These are phyloP conservation scores for Catocala fraxini DNA, from an alignment of 2,888 invertebrate species.

Conservation along the genomic window DNA sequence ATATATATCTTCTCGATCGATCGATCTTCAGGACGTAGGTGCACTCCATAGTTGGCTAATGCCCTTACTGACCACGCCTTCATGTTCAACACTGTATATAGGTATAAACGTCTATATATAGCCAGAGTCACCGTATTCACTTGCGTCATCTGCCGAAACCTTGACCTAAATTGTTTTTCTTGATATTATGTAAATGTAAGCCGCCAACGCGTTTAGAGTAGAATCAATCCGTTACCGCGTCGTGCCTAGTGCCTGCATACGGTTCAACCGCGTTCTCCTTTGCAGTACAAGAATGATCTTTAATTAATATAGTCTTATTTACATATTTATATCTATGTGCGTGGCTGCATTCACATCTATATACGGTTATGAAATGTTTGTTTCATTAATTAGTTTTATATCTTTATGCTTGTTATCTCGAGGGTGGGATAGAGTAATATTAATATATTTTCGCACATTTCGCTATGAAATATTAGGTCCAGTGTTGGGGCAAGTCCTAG, in stretches of 20 bases:
- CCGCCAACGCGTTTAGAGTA: constrained; percentile 60
- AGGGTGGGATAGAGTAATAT: too few species aligned
- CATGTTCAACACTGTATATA: too few species aligned
- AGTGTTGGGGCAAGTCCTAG: too few species aligned
- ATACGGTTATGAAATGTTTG: constrained; percentile 1
- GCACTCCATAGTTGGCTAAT: too few species aligned
- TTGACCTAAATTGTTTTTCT: constrained; percentile 72
- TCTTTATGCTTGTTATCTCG: too few species aligned
- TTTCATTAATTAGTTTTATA: constrained; percentile 1
- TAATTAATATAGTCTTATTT: constrained; percentile 4
- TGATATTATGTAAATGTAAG: constrained; percentile 71
- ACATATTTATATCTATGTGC: background rate
- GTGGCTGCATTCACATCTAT: background rate
- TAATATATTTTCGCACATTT: too few species aligned
- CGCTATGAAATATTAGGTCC: too few species aligned
- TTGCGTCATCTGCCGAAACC: constrained; percentile 60
- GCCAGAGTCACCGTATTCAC: constrained; percentile 15
- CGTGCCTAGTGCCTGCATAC: constrained; percentile 21
- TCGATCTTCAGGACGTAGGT: too few species aligned
- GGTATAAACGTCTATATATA: constrained; percentile 1
- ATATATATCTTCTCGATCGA: too few species aligned
- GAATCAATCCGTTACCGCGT: constrained; percentile 47
- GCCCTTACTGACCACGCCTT: too few species aligned
- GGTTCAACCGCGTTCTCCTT: constrained; percentile 26
- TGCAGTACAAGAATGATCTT: constrained; percentile 6